Conservation (phyloP, 53 echinoderm and acorn worm genomes). For the Echinarachnius parma region DNA sequence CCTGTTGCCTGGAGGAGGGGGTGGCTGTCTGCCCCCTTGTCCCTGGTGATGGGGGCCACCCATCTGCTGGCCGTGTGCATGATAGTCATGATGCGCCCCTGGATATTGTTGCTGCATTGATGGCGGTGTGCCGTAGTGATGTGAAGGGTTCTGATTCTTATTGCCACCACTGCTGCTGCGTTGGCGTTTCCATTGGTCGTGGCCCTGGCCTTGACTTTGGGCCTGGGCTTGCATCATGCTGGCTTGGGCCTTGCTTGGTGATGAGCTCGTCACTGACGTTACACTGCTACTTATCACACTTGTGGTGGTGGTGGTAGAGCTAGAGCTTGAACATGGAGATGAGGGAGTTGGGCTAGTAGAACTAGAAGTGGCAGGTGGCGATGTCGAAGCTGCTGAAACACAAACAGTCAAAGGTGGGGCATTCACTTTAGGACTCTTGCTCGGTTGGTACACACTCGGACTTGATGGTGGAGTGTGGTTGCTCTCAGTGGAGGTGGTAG, state of each 20-base stretch:
- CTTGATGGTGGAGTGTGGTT: slow-evolving; percentile 86
- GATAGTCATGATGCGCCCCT: slow-evolving; percentile 20
- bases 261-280: too few relatives aligned
- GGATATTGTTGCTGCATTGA: slow-evolving; percentile 20
- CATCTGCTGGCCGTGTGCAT: slow-evolving; percentile 1
- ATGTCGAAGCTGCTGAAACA: slow-evolving; percentile 10
- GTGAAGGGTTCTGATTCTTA: slow-evolving; percentile 28
- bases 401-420: too few relatives aligned
- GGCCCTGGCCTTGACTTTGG: slow-evolving; percentile 12
- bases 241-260: too few relatives aligned
- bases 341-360: not conserved
- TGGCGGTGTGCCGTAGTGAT: slow-evolving; percentile 11
- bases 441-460: slow-evolving; percentile 43
- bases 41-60: slow-evolving; percentile 25
- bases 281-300: too few relatives aligned
- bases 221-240: too few relatives aligned
- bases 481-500: slow-evolving; percentile 62
- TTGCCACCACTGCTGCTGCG: slow-evolving; percentile 1
- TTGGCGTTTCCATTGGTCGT: slow-evolving; percentile 19
- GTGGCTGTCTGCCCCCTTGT: slow-evolving; percentile 8
- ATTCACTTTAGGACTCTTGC: too few relatives aligned
- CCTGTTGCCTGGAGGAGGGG: not conserved
- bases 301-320: slow-evolving; percentile 3
- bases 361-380: not conserved
- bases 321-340: not conserved